Base-by-base conservation (phyloP, 64 coral and sea anemone species). In the Montipora cactus region DNA sequence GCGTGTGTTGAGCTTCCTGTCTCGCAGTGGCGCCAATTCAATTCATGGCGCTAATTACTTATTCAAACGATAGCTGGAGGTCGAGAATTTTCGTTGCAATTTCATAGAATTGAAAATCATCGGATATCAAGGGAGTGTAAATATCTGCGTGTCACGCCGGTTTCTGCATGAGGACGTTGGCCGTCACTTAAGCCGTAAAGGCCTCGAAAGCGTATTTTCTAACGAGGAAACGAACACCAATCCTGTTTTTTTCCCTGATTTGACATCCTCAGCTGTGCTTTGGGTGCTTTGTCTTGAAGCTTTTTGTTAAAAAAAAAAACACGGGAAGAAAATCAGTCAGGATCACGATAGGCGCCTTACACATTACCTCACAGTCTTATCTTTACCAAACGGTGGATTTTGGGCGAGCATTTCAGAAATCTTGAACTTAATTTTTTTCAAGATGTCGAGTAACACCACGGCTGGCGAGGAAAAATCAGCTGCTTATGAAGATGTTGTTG, bases 11-110 rank as follows among this genome's bases (percentile, higher is more conserved):
- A 45, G 45, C 82, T 86, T 86, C 82, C 82, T 70, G 82, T 86
- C 82, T 86, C 82, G 82, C 46, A 86, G 82, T 71, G 82, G 82
- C 82, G 82, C 82, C 82, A 86, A 86, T 86, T 86, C 82, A 86
- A 86, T 86, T 86, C 47, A 71, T 68, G 62, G 19, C 47, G 61
- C 66, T 86, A 8, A 86, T 86, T 73, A 86, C 45, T 86, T 86
- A 86, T 86, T 86, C 82, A 86, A 68, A 72, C 64, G 19, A 86
- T 66, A 72, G 82, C 68, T 86, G 82, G 67, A 86, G 66, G 82
- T 86, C 82, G 82, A 47, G 82, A 72, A 86, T 86, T 86, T 86
- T 86, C 82, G 48, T 7, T 70, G 82, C 82, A 86, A 21, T 71
- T 86, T 86, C 82, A 73, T 86, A 71, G 62, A 86, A 86, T 86